Evolutionary conservation across 2,113 vertebrate species (phyloP), one percentile per base, ranked within the genome.

Genomic region (Gulo gulo): DNA sequence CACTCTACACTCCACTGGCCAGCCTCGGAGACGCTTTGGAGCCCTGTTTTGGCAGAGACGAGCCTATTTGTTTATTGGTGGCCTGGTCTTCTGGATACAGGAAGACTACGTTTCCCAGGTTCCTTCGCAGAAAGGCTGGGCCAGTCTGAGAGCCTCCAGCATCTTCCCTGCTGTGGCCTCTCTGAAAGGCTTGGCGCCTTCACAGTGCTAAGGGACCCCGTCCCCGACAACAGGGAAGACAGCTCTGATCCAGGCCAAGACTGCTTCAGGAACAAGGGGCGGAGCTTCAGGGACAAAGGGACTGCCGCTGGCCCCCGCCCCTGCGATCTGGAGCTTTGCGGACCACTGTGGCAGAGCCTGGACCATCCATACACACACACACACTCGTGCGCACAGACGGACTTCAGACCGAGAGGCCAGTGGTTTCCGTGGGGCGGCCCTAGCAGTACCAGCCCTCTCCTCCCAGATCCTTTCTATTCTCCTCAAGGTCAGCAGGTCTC

Each of bases 1-100:
- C 6, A 0, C 14, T 9, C 42, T 1, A 4, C 12, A 4, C 1
- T 12, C 26, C 0, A 2, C 36, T 4, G 4, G 29, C n/a, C 16
- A 36, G 88, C 2, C 45, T 18, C 10, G 69, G 45, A 23, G 13
- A 45, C 14, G 10, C 42, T 20, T 0, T 9, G 63, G 50, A 73
- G 45, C 73, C 23, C 2, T 8, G 21, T 39, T 34, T 69, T 6
- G 34, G n/a, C 55, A 65, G 57, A 63, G 15, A 57, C 4, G 6
- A 50, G 13, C 34, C 74, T 36, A 4, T 18, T 24, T 6, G 61
- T 63, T 29, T 63, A 2, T 21, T 23, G 23, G 57, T 57, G 57
- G 20, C 57, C 39, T 39, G 82, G 29, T 36, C 65, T 65, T 88
- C 84, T 76, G 85, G 76, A 3, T 67, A 39, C 0, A 55, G 31